These are phyloP conservation scores for Montipora capitata DNA, from an alignment of 92 coral and sea anemone species.

Conservation along the genomic window DNA sequence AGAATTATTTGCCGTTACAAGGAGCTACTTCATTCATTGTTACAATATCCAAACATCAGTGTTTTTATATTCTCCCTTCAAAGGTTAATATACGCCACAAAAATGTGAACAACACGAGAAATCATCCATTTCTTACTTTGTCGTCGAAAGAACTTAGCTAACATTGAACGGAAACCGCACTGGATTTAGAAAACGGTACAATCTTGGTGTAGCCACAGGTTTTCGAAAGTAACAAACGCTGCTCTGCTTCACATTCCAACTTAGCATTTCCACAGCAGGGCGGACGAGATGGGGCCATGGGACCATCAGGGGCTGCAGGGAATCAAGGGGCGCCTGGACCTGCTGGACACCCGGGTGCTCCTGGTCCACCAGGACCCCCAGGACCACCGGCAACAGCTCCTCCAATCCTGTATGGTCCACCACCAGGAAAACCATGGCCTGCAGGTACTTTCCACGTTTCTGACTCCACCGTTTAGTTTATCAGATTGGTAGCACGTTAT, in stretches of 20 bases:
- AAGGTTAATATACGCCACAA: no score
- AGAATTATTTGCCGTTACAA: no score
- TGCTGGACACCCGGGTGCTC: slow-evolving; percentile 83
- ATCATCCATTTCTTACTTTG: no score
- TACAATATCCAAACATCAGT: no score
- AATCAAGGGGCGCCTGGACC: slow-evolving; percentile 80
- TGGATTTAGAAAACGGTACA: background rate
- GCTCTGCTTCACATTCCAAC: background rate
- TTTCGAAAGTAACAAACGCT: background rate
- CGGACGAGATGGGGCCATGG: slow-evolving; percentile 65
- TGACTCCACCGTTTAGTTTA: background rate
- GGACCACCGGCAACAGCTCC: slow-evolving; percentile 87
- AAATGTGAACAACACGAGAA: no score
- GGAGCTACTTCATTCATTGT: no score
- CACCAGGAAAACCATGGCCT: slow-evolving; percentile 69
- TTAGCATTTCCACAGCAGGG: slow-evolving; percentile 27
- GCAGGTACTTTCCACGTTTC: background rate
- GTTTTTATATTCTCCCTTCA: no score
- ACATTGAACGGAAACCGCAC: no score
- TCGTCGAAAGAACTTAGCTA: no score
- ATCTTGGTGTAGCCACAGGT: background rate
- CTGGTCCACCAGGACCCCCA: slow-evolving; percentile 87
- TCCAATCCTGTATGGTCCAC: slow-evolving; percentile 80
- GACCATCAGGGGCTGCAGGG: slow-evolving; percentile 81
- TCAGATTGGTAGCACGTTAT: no score